Evolutionary conservation across 2,888 invertebrate genomes (phyloP), one percentile per base, ranked within the genome.

Genomic region (Heteromyza rotundicornis): DNA sequence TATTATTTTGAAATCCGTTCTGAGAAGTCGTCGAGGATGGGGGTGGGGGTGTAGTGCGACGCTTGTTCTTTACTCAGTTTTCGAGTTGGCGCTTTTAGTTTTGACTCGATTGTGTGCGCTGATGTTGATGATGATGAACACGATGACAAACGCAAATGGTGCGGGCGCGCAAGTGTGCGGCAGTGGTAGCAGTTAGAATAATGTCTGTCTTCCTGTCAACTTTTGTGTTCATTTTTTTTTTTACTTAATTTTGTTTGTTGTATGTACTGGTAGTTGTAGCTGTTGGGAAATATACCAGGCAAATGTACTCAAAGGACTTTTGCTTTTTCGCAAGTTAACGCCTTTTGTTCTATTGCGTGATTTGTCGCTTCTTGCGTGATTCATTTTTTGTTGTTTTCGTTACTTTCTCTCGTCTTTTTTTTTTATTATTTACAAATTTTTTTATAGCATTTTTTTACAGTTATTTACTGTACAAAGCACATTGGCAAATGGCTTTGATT

Each of bases 301-400:
- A 32, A 32, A 32, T 12, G 12, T 8, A 40, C 40, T n/a, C 40
- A 40, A n/a, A n/a, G 40, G 40, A 40, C 12, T 40, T 40, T 22
- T 23, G 50, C 50, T 50, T 50, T 50, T 19, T 50, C 50, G 50
- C 40, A 40, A 44, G 51, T 55, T 60, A 51, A 27, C 40, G 44
- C 57, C 57, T 57, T 57, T 17, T 32, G 32, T 19, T 22, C 50
- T 50, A 17, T 50, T 19, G 8, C 50, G 50, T 24, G 32, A 44
- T 36, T 55, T 60, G 40, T 44, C 40, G 44, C 57, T 52, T 57
- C 52, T 17, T 52, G 57, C 52, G 51, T 61, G 61, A 35, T 32
- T 24, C 23, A 5, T 8, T 44, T 17, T 14, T 5, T 44, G 16
- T n/a, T n/a, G n/a, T n/a, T n/a, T n/a, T n/a, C n/a, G n/a, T n/a